Base-by-base conservation (phyloP, 1,140 invertebrate species). In the Papilio glaucus region DNA sequence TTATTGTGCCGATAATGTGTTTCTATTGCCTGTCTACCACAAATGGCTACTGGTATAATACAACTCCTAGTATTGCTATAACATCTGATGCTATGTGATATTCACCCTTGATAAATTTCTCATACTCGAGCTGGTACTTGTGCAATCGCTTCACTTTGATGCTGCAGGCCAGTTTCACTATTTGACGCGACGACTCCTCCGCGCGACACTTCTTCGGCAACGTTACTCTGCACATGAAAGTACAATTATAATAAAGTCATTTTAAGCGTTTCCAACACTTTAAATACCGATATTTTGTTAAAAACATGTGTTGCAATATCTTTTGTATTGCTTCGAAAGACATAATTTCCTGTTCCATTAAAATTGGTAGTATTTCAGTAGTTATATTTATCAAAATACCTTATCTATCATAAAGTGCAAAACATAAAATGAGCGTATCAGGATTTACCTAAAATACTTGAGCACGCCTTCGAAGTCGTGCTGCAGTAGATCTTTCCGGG, bases 381-480 rank as follows among this genome's bases (percentile, higher is more conserved):
- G n/a, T n/a, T n/a, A n/a, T n/a, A n/a, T n/a, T n/a, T n/a, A n/a
- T n/a, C n/a, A n/a, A n/a, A n/a, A n/a, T n/a, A n/a, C n/a, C n/a
- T n/a, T n/a, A n/a, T n/a, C n/a, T n/a, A n/a, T n/a, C n/a, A n/a
- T n/a, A n/a, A n/a, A n/a, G n/a, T n/a, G n/a, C n/a, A n/a, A n/a
- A n/a, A n/a, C n/a, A n/a, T n/a, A n/a, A n/a, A n/a, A n/a, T n/a
- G n/a, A n/a, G n/a, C n/a, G n/a, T 39, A 33, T 63, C 49, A 67
- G n/a, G 38, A 45, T 18, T 61, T 80, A 94, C 93, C 93, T 91
- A 72, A 94, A 89, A 96, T 97, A 88, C 96, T 98, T 95, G 97
- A 98, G 94, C 96, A 99, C 95, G 95, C 99, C 91, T 93, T 99
- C 99, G 91, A 99, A 99, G 93, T 99, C 99, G 60, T 98, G 94